Conservation (phyloP, 2,113 vertebrate species). For the Seriola aureovittata region DNA sequence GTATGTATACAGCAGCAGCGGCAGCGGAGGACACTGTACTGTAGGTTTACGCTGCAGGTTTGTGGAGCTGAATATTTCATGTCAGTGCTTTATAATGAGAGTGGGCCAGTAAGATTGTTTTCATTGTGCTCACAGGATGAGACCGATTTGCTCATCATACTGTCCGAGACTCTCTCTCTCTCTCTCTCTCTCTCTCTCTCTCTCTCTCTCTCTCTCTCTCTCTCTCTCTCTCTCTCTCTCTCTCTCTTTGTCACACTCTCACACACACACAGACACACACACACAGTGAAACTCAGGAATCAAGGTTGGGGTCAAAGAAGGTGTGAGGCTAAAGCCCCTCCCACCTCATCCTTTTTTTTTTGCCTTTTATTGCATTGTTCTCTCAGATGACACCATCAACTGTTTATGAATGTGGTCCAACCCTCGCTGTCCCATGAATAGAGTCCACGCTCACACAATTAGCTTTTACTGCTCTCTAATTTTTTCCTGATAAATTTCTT, state of each 20-base stretch:
- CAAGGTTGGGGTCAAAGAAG: slow-evolving; percentile 22
- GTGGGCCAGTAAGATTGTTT: slow-evolving; percentile 24
- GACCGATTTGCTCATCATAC: slow-evolving; percentile 17
- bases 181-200: no score
- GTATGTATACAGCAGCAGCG: neutral
- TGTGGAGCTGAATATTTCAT: slow-evolving; percentile 35
- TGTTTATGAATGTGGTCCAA: slow-evolving; percentile 12
- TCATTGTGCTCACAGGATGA: slow-evolving; percentile 20
- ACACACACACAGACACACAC: no score
- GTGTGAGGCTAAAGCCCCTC: neutral
- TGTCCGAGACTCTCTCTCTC: neutral
- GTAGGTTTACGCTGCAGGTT: slow-evolving; percentile 4
- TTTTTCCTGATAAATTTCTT: slow-evolving; percentile 40
- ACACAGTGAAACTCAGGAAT: neutral
- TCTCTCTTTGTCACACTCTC: no score
- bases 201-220: no score
- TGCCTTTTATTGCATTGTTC: neutral
- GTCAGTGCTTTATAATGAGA: slow-evolving; percentile 21
- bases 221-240: no score
- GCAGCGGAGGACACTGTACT: slow-evolving; percentile 2
- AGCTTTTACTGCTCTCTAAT: neutral
- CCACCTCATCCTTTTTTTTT: neutral
- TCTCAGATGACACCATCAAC: neutral
- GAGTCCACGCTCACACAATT: neutral
- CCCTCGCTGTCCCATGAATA: slow-evolving; percentile 13